Conservation (phyloP, 2,888 invertebrate species). For the Halictus ligatus region DNA sequence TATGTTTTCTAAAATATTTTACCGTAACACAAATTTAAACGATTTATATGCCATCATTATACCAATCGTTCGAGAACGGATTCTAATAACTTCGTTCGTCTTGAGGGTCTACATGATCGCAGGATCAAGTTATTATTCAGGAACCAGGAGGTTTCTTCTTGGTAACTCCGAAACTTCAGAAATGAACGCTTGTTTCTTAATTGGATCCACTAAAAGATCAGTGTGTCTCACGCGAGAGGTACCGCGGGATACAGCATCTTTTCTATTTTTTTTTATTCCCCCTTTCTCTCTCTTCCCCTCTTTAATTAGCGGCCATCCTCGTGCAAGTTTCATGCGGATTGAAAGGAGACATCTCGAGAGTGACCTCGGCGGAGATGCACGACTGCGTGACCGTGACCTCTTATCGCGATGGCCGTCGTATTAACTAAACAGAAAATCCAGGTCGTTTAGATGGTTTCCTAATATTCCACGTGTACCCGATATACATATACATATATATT, state of each 20-base stretch:
- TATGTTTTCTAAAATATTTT: background rate
- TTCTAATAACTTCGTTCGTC: background rate
- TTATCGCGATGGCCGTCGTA: conserved; percentile 52
- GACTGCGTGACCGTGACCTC: conserved; percentile 61
- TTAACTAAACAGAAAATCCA: conserved; percentile 65
- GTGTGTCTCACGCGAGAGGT: background rate
- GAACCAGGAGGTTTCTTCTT: background rate
- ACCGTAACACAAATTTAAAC: background rate
- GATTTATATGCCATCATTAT: background rate
- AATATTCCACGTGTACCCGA: conserved; percentile 52
- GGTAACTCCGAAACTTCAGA: background rate
- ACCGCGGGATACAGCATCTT: background rate
- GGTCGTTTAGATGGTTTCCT: conserved; percentile 65
- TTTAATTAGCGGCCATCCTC: conserved; percentile 62
- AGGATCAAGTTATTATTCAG: background rate
- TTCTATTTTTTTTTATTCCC: background rate
- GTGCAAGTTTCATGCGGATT: conserved; percentile 56
- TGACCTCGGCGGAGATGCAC: conserved; percentile 52
- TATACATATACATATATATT: background rate
- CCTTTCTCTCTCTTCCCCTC: conserved; percentile 14
- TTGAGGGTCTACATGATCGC: background rate
- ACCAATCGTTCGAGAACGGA: background rate
- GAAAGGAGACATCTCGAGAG: conserved; percentile 56
- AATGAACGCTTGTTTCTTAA: conserved; percentile 33
- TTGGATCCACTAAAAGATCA: conserved; percentile 46